Evolutionary conservation across 2,797 vertebrate genomes (phyloP).

Genomic region (Sphenopsis melanotis): DNA sequence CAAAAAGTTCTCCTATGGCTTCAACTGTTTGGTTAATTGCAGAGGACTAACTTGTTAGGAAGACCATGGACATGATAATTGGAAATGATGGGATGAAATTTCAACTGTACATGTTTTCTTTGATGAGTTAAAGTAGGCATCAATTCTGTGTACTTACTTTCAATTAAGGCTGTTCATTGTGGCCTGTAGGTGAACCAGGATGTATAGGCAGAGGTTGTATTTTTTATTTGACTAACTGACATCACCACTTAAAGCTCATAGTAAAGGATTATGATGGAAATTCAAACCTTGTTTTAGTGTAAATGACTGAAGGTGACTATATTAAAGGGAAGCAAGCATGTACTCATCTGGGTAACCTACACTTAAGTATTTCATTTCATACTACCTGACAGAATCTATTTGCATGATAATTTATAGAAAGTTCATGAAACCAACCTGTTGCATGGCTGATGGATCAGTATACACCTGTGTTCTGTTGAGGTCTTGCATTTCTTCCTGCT

Average conservation of each 20-base stretch:
- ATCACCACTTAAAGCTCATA: not conserved
- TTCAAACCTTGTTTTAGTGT: not conserved
- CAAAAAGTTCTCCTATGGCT: not conserved
- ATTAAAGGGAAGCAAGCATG: not conserved
- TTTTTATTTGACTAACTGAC: not conserved
- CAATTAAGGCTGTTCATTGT: not conserved
- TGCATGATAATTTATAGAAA: slow-evolving; percentile 44
- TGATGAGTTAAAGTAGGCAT: not conserved
- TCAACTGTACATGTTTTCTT: not conserved
- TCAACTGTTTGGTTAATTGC: not conserved
- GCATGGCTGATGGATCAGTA: slow-evolving; percentile 24
- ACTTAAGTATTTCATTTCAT: not conserved
- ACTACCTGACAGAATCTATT: not conserved
- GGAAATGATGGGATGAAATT: not conserved
- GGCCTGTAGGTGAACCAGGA: not conserved
- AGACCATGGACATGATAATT: not conserved
- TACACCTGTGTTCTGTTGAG: slow-evolving; percentile 33
- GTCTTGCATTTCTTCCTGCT: slow-evolving; percentile 59
- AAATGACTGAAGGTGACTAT: not conserved
- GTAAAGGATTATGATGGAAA: not conserved
- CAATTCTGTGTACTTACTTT: not conserved
- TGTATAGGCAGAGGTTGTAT: not conserved
- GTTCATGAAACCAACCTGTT: slow-evolving; percentile 65
- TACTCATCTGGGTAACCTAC: not conserved
- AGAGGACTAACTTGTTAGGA: not conserved